Conservation (phyloP, 2,888 invertebrate genomes). For the Leptinotarsa rubiginosa region DNA sequence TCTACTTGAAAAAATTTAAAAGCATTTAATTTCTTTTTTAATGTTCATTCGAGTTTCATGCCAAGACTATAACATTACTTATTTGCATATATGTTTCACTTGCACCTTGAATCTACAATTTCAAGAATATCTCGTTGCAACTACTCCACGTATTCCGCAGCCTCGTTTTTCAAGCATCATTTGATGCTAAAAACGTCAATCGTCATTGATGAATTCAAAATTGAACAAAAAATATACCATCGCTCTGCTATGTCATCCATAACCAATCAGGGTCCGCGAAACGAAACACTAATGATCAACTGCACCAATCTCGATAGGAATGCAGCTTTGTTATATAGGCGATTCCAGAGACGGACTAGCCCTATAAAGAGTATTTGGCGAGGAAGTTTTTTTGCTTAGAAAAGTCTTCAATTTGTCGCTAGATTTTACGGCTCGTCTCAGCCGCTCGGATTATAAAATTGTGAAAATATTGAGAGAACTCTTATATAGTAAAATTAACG, state of each 20-base stretch:
- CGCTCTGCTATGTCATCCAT: slow-evolving; percentile 13
- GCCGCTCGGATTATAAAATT: too few relatives aligned
- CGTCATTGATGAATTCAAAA: neutral
- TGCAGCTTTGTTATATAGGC: slow-evolving; percentile 1
- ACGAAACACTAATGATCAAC: slow-evolving; percentile 1
- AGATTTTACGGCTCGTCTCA: too few relatives aligned
- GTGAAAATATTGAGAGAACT: too few relatives aligned
- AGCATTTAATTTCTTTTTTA: too few relatives aligned
- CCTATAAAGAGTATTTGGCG: neutral
- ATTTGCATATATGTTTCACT: neutral
- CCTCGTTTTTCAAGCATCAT: slow-evolving; percentile 8
- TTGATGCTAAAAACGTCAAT: slow-evolving; percentile 1
- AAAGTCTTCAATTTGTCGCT: too few relatives aligned
- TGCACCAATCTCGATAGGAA: slow-evolving; percentile 9
- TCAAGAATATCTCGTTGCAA: neutral
- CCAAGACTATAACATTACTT: neutral
- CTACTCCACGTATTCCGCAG: neutral
- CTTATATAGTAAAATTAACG: too few relatives aligned
- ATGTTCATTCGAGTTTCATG: neutral
- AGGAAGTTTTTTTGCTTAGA: too few relatives aligned
- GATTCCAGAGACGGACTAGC: slow-evolving; percentile 1
- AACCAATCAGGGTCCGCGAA: neutral
- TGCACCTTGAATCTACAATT: slow-evolving; percentile 8
- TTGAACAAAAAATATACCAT: neutral
- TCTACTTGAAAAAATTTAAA: too few relatives aligned